Conservation (phyloP, 2,797 vertebrate species). For the Triplophysa bombifrons region DNA sequence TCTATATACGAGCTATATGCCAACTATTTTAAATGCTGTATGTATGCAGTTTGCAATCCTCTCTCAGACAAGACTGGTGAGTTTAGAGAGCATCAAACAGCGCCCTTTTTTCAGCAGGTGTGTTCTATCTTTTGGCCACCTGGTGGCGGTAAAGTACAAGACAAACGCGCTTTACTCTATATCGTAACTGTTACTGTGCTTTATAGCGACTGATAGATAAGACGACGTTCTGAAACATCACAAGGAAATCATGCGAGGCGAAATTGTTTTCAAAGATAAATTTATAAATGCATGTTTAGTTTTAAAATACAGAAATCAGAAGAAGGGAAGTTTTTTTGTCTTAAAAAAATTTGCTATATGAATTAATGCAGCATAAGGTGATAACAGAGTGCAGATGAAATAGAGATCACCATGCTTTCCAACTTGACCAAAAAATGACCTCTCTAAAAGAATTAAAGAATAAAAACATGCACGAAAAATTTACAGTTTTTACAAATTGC, state of each 20-base stretch:
- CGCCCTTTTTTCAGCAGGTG: constrained; percentile 20
- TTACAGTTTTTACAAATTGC: not conserved
- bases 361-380: too few species aligned
- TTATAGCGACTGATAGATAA: constrained; percentile 34
- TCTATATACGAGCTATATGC: constrained; percentile 5
- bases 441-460: not conserved
- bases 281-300: not conserved
- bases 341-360: not conserved
- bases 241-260: constrained; percentile 6
- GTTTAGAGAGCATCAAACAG: not conserved
- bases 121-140: constrained; percentile 68
- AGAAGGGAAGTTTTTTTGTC: not conserved
- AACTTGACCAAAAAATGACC: not conserved
- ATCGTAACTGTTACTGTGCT: not conserved
- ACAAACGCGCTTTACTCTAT: constrained; percentile 60
- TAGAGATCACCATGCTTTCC: not conserved
- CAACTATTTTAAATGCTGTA: not conserved
- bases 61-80: not conserved
- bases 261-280: not conserved
- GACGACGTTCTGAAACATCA: constrained; percentile 15
- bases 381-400: not conserved
- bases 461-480: not conserved
- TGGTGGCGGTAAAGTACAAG: constrained; percentile 82
- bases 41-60: not conserved
- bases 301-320: not conserved